Percentiles rank a stretch among this genome's conserved stretches.
phyloP scores from a whole-genome alignment of 1,140 invertebrate genomes.

The Aphelinus certus region DNA sequence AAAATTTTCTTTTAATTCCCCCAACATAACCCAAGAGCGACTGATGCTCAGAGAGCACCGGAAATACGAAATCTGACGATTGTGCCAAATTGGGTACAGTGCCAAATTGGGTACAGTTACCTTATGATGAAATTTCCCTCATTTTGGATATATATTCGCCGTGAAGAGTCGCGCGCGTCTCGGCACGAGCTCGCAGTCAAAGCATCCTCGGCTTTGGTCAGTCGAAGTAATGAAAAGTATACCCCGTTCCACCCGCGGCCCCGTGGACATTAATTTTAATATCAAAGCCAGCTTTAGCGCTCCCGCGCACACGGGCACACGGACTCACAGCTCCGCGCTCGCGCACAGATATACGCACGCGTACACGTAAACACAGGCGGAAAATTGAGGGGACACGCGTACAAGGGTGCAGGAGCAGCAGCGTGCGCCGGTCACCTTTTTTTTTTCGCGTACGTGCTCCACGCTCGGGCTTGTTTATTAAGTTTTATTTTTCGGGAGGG shows the following conservation, averaged over 20 bases:
- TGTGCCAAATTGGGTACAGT: no score
- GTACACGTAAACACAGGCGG: neutral
- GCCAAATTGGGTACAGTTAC: no score
- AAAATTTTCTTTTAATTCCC: no score
- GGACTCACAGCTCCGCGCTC: neutral
- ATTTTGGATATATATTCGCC: no score
- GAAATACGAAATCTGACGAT: no score
- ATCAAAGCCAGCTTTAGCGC: neutral
- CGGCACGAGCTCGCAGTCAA: no score
- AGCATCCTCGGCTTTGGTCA: no score
- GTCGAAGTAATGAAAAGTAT: no score
- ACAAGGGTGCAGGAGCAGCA: neutral
- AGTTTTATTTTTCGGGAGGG: conserved; percentile 26
- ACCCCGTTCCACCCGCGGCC: neutral
- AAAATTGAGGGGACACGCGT: neutral
- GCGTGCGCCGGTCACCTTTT: neutral
- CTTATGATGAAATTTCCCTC: no score
- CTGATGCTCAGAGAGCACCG: no score
- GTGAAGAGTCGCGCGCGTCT: no score
- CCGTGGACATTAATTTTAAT: conserved; percentile 6
- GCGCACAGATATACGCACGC: neutral
- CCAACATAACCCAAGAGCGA: no score
- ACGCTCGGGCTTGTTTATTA: neutral
- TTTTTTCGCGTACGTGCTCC: conserved; percentile 11
- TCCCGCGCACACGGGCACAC: neutral